Evolutionary conservation across 2,797 vertebrate genomes (phyloP), one percentile per base, ranked within the genome.

Genomic region (Macropodus opercularis): DNA sequence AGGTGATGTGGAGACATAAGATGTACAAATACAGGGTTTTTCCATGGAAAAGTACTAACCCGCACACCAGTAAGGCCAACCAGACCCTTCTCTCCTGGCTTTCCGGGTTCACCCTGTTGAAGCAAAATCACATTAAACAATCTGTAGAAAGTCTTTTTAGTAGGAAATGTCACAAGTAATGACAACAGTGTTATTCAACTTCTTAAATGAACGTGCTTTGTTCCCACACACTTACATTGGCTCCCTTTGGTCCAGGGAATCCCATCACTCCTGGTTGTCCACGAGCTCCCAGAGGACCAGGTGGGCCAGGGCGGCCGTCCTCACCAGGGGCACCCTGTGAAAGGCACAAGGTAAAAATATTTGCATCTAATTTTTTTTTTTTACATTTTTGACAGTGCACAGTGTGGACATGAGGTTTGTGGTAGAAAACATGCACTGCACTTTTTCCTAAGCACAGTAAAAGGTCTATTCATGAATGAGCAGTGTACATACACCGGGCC

Each of bases 251-350:
- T 61, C 98, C 98, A 0, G 98, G 98, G 93, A 99, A 99, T 61
- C 97, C 98, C 98, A 99, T 99, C 76, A 99, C 96, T 9, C 98
- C 98, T 1, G 98, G 98, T 80, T 98, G 96, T 32, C 97, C 98
- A 10, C 97, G 95, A 44, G 96, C 91, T 65, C 98, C 98, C 85
- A 91, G 93, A 1, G 97, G 95, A 10, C 97, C 98, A 10, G 96
- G 96, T 50, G 96, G 96, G 29, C 98, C 98, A 0, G 96, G 96
- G 26, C 97, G 95, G 24, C 97, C 97, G 0, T 99, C 98, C 85
- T 98, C 96, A 51, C 98, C 98, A n/a, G 95, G 3, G 6, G 92
- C 69, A 39, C 98, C 97, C 98, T 99, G 74, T 23, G 49, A 74
- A 12, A 76, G 79, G 15, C 29, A 76, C 51, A 40, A 56, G 29